Percentiles rank a stretch among this genome's conserved stretches.
phyloP scores from a whole-genome alignment of 92 coral and sea anemone species.

The Virgularia gustaviana region DNA sequence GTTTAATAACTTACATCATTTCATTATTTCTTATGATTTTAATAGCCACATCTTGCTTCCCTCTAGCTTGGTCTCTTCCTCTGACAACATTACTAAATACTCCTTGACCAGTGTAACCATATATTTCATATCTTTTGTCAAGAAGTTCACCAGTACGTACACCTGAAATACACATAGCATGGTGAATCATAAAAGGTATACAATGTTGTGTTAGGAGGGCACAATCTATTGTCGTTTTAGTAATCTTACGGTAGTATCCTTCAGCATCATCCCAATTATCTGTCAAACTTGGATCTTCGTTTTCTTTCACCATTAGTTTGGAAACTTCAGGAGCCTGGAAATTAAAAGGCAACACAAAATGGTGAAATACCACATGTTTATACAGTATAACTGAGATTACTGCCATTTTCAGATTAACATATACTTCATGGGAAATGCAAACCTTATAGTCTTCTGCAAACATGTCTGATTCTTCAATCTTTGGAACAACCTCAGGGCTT shows the following conservation, averaged over 20 bases:
- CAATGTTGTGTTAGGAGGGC: neutral
- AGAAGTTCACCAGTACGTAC: slow-evolving; percentile 88
- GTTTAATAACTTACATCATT: slow-evolving; percentile 74
- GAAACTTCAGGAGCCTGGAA: slow-evolving; percentile 77
- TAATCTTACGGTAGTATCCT: slow-evolving; percentile 94
- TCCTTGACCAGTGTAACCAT: slow-evolving; percentile 98
- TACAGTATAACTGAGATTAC: neutral
- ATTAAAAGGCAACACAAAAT: neutral
- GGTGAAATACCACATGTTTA: neutral
- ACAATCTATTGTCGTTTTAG: too few species aligned
- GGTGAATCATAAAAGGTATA: neutral
- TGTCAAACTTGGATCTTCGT: slow-evolving; percentile 84
- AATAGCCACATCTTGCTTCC: slow-evolving; percentile 86
- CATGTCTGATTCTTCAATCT: slow-evolving; percentile 70
- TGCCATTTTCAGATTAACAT: neutral
- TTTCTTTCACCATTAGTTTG: slow-evolving; percentile 68
- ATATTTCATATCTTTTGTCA: slow-evolving; percentile 88
- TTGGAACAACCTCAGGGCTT: slow-evolving; percentile 1
- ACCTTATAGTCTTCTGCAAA: slow-evolving; percentile 92
- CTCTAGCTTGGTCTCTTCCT: slow-evolving; percentile 93
- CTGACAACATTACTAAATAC: slow-evolving; percentile 95
- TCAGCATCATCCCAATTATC: slow-evolving; percentile 99
- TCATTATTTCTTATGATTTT: slow-evolving; percentile 95
- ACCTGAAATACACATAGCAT: slow-evolving; percentile 44
- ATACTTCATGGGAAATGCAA: neutral